These are phyloP conservation scores for Callospermophilus lateralis DNA, from an alignment of 2,113 vertebrate genomes.

Conservation along the genomic window DNA sequence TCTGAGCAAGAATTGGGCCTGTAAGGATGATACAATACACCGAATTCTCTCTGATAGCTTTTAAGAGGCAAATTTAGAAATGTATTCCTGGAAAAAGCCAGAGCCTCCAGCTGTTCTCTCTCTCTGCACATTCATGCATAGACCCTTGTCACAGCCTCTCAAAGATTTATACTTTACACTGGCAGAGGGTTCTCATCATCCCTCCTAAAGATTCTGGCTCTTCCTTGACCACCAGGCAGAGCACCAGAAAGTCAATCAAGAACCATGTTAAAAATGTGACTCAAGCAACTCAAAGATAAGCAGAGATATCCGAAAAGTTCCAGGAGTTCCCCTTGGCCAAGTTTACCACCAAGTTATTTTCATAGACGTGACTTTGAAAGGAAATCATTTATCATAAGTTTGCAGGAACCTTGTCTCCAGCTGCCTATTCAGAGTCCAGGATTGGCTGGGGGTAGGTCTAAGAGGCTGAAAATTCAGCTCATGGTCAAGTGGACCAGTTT, in stretches of 20 bases:
- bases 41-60: slow-evolving; percentile 53
- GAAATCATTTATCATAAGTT: slow-evolving; percentile 54
- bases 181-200: not conserved
- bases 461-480: slow-evolving; percentile 42
- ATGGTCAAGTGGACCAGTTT: slow-evolving; percentile 66
- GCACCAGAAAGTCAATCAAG: slow-evolving; percentile 51
- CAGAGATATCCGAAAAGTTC: slow-evolving; percentile 17
- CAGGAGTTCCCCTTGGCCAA: slow-evolving; percentile 40
- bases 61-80: slow-evolving; percentile 63
- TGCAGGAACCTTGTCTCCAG: slow-evolving; percentile 43
- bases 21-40: not conserved
- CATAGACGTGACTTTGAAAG: slow-evolving; percentile 56
- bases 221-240: slow-evolving; percentile 39
- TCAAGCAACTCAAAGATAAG: slow-evolving; percentile 46
- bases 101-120: slow-evolving; percentile 53
- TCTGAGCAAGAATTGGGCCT: not conserved
- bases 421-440: not conserved
- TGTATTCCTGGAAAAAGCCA: slow-evolving; percentile 34
- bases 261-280: slow-evolving; percentile 21
- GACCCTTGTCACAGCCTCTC: slow-evolving; percentile 12
- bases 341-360: slow-evolving; percentile 52
- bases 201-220: not conserved
- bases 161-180: not conserved
- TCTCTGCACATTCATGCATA: not conserved
- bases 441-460: not conserved